phyloP scores from a whole-genome alignment of 2,797 vertebrate genomes.

The Oreochromis mossambicus region DNA sequence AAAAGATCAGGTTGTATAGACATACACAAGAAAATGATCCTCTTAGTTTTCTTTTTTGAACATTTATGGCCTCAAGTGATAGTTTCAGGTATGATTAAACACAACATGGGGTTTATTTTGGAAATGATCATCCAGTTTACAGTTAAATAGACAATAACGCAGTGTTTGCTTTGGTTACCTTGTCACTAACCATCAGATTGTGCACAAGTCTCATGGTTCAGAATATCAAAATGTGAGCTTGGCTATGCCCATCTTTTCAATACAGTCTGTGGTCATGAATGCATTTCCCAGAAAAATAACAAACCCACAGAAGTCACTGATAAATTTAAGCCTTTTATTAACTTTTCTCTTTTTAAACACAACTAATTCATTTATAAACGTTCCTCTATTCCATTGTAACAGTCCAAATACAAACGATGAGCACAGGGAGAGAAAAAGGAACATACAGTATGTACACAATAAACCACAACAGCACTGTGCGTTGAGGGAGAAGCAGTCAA shows the following conservation, averaged over 20 bases:
- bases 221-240: accelerated
- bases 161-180: not conserved
- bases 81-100: not conserved
- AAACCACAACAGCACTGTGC: conserved; percentile 34
- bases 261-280: not conserved
- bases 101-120: not conserved
- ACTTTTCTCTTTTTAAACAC: conserved; percentile 45
- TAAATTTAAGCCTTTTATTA: conserved; percentile 43
- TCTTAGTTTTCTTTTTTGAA: not conserved
- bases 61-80: not conserved
- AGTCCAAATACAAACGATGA: conserved; percentile 58
- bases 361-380: conserved; percentile 55
- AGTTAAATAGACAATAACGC: not conserved
- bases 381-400: conserved; percentile 48
- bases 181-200: not conserved
- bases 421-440: conserved; percentile 6
- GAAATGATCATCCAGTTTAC: not conserved
- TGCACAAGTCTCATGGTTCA: not conserved
- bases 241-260: not conserved
- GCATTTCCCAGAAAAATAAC: accelerated
- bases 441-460: conserved; percentile 47
- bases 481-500: conserved; percentile 20
- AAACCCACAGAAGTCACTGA: not conserved
- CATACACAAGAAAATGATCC: accelerated
- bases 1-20: too few relatives aligned